Conservation (phyloP, 2,113 vertebrate species). For the Mormyrus lacerda region DNA sequence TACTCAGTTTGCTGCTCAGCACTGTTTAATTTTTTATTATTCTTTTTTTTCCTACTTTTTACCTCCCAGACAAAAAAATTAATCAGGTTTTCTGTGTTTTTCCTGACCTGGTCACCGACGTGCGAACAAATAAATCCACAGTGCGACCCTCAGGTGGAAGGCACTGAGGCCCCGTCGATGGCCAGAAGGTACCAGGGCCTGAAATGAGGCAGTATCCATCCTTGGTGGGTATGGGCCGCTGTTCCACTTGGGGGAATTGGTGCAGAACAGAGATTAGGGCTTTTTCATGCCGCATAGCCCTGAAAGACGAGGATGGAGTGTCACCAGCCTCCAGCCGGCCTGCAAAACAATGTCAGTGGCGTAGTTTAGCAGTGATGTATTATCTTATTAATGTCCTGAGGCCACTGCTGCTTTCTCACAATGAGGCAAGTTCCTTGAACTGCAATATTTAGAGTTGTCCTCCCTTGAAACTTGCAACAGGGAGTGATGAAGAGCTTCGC, state of each 20-base stretch:
- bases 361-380: neutral
- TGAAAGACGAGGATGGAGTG: neutral
- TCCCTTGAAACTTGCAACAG: conserved; percentile 7
- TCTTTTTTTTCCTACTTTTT: neutral
- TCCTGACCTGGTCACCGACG: neutral
- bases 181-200: neutral
- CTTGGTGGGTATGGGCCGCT: neutral
- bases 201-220: neutral
- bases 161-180: neutral
- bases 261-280: conserved; percentile 2
- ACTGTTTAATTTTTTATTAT: neutral
- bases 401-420: neutral
- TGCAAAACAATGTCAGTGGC: neutral
- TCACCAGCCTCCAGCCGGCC: neutral
- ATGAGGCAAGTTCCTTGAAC: conserved; percentile 9
- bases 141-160: neutral
- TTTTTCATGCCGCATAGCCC: neutral
- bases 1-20: neutral
- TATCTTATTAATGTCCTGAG: conserved; percentile 11
- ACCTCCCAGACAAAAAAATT: neutral
- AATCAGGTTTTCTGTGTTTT: neutral
- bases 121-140: neutral
- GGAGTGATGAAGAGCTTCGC: neutral
- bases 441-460: neutral
- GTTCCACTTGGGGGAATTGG: neutral